Conservation (phyloP, 2,797 vertebrate genomes). For the Onychomys leucogaster region DNA sequence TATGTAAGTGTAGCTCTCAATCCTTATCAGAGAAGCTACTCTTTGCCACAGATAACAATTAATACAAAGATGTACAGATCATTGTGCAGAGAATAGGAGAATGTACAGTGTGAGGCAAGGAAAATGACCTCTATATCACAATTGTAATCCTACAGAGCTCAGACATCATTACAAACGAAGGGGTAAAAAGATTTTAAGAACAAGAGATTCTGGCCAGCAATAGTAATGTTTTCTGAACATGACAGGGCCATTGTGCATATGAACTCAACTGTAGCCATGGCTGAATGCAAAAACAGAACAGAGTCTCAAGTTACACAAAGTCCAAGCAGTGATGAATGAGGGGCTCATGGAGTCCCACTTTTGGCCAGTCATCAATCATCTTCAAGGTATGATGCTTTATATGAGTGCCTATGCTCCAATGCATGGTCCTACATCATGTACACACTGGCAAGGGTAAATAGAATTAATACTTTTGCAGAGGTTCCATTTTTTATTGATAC, state of each 20-base stretch:
- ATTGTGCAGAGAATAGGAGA: neutral
- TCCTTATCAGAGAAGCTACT: neutral
- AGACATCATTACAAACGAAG: neutral
- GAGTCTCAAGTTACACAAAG: neutral
- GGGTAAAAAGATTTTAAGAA: neutral
- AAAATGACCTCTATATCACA: neutral
- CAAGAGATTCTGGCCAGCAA: neutral
- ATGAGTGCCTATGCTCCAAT: neutral
- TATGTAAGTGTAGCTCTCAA: neutral
- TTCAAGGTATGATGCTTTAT: neutral
- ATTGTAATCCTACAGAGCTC: neutral
- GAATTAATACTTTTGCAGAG: neutral
- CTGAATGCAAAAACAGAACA: neutral
- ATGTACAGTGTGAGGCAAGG: neutral
- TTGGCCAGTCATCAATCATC: neutral
- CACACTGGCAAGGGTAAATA: neutral
- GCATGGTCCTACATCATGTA: neutral
- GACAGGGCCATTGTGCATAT: neutral
- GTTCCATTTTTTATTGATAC: neutral
- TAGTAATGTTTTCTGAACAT: neutral
- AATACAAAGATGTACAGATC: neutral
- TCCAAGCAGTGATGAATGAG: too few species aligned
- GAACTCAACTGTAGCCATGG: neutral
- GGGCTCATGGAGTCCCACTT: neutral
- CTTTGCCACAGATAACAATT: neutral